These are phyloP conservation scores for Cathartes aura DNA, from an alignment of 2,113 vertebrate genomes.

Conservation along the genomic window DNA sequence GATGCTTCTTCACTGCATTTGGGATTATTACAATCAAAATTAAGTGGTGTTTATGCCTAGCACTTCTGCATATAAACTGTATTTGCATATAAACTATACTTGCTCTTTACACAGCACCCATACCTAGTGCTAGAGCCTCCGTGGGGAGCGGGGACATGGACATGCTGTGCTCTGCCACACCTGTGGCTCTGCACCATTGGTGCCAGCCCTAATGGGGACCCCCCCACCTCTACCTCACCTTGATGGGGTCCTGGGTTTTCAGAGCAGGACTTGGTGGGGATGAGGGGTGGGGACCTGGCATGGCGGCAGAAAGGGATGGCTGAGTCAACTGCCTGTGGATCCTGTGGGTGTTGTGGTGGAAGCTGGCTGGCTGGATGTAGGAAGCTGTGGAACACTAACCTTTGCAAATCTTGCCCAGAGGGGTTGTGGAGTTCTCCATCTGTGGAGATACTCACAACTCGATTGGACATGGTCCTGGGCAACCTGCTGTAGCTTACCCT, in stretches of 20 bases:
- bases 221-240: not conserved
- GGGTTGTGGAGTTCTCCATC: not conserved
- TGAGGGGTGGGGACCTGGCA: not conserved
- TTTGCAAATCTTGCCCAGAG: not conserved
- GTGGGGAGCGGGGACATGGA: accelerated
- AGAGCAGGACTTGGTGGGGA: not conserved
- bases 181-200: not conserved
- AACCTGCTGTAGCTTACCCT: not conserved
- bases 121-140: not conserved
- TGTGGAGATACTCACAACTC: not conserved
- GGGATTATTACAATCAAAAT: not conserved
- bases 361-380: not conserved
- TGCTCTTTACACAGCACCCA: not conserved
- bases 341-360: not conserved
- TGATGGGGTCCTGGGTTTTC: not conserved
- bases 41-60: not conserved
- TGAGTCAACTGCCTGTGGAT: not conserved
- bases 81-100: not conserved
- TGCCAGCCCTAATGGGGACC: not conserved
- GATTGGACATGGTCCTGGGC: not conserved
- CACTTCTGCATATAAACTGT: not conserved
- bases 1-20: not conserved
- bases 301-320: not conserved
- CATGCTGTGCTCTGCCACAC: not conserved
- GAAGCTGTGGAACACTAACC: not conserved